phyloP scores from a whole-genome alignment of 1,140 invertebrate genomes.

The Mya arenaria region DNA sequence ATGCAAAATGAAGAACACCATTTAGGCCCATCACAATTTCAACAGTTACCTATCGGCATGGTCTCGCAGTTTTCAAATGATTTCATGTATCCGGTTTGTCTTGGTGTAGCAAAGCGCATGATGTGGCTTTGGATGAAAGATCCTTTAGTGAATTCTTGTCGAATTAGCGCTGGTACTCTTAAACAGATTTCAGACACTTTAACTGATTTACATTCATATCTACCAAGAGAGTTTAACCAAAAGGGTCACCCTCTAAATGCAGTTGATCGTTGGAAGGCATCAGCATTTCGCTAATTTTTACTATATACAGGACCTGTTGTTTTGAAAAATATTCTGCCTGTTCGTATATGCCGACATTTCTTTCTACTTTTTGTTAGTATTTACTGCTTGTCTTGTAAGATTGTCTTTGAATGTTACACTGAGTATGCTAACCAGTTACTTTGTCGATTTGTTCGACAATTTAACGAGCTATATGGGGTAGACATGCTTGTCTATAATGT shows the following conservation, averaged over 20 bases:
- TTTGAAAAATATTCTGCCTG: background rate
- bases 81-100: slow-evolving; percentile 55
- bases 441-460: slow-evolving; percentile 14
- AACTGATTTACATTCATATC: background rate
- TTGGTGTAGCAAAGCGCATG: slow-evolving; percentile 47
- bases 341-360: slow-evolving; percentile 25
- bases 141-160: too few species aligned
- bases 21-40: slow-evolving; percentile 36
- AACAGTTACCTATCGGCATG: slow-evolving; percentile 19
- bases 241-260: slow-evolving; percentile 11
- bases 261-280: slow-evolving; percentile 47
- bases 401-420: slow-evolving; percentile 43
- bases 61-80: slow-evolving; percentile 55
- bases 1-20: slow-evolving; percentile 56
- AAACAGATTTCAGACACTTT: slow-evolving; percentile 8
- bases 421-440: slow-evolving; percentile 13
- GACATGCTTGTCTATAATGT: slow-evolving; percentile 46
- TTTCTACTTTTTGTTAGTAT: slow-evolving; percentile 31
- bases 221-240: slow-evolving; percentile 36
- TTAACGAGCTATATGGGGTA: slow-evolving; percentile 17
- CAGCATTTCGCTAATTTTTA: slow-evolving; percentile 57
- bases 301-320: slow-evolving; percentile 46
- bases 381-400: slow-evolving; percentile 28
- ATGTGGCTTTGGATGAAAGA: slow-evolving; percentile 44
- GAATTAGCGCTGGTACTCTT: too few species aligned